Conservation (phyloP, 2,888 invertebrate genomes). For the Oxytorus armatus region DNA sequence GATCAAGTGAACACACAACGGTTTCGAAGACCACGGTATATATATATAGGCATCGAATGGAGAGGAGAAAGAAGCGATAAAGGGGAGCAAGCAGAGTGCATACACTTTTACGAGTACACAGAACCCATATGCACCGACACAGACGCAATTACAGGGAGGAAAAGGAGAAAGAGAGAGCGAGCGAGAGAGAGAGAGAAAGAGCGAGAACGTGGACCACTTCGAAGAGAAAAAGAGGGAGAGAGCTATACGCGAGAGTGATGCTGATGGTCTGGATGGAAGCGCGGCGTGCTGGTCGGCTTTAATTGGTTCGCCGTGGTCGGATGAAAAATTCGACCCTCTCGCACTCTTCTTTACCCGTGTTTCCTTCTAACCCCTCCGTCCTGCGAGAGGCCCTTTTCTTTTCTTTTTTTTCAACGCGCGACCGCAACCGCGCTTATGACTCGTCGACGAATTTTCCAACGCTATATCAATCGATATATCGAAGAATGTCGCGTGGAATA, state of each 20-base stretch:
- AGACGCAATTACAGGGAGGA: constrained; percentile 77
- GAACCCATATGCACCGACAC: constrained; percentile 73
- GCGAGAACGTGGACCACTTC: constrained; percentile 49
- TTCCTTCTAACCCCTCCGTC: neutral
- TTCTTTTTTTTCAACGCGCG: constrained; percentile 30
- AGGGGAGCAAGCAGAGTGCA: constrained; percentile 60
- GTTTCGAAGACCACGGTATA: neutral
- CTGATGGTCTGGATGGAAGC: constrained; percentile 41
- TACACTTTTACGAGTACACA: constrained; percentile 41
- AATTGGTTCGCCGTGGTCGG: constrained; percentile 84
- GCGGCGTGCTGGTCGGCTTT: constrained; percentile 79
- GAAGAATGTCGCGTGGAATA: neutral
- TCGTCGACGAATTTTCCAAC: constrained; percentile 19
- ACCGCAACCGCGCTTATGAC: constrained; percentile 42
- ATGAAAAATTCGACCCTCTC: constrained; percentile 82
- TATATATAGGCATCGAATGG: neutral
- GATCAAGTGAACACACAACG: constrained; percentile 13
- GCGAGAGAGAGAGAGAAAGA: constrained; percentile 53
- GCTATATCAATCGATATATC: neutral
- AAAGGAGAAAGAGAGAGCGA: constrained; percentile 73
- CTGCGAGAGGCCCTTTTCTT: neutral
- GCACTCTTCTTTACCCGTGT: constrained; percentile 15
- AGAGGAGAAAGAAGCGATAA: constrained; percentile 37
- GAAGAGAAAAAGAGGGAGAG: constrained; percentile 29
- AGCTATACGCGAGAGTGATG: constrained; percentile 51